Evolutionary conservation across 2,797 vertebrate genomes (phyloP), one percentile per base, ranked within the genome.

Genomic region (Melanotaenia maccullochi): DNA sequence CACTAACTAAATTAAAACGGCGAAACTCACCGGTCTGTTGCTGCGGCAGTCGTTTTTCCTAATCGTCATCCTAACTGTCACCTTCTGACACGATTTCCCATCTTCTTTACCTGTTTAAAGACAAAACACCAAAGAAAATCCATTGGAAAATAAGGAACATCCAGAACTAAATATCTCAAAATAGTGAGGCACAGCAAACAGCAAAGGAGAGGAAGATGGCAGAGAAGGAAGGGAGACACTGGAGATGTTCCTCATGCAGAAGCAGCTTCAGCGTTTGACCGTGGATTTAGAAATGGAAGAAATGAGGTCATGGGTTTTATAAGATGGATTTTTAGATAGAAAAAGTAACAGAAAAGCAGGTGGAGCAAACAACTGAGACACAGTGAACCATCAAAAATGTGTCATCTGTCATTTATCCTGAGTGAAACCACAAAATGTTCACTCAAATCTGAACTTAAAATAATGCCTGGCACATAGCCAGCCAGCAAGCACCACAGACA

Each of bases 61-160:
- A 89, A 99, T 98, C 1, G 98, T 99, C 97, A 99, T 99, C 84
- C 97, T 94, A 75, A 99, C 97, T 0, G 97, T 97, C 89, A 99
- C 98, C 85, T 97, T 98, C 92, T 98, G 98, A 91, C 98, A 99
- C 8, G 97, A 98, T 86, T 97, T 98, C 44, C 97, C 97, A 16
- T 99, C 97, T 89, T 99, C 97, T 92, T 98, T 99, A 88, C 98
- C 98, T 99, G 90, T 90, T 88, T 61, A 73, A 60, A 4, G 51
- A 66, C 58, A 62, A 78, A 18, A 75, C 24, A 82, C 14, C 59
- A 71, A 55, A 60, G 30, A 14, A 16, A 69, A 74, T 68, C 56
- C 20, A 65, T 20, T 5, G 30, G 8, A 60, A 25, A 9, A 56
- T 3, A 1, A 12, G 5, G 24, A 40, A 24, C 3, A 1, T 14